Evolutionary conservation across 2,888 invertebrate species (phyloP).

Genomic region (Osmoderma eremita): DNA sequence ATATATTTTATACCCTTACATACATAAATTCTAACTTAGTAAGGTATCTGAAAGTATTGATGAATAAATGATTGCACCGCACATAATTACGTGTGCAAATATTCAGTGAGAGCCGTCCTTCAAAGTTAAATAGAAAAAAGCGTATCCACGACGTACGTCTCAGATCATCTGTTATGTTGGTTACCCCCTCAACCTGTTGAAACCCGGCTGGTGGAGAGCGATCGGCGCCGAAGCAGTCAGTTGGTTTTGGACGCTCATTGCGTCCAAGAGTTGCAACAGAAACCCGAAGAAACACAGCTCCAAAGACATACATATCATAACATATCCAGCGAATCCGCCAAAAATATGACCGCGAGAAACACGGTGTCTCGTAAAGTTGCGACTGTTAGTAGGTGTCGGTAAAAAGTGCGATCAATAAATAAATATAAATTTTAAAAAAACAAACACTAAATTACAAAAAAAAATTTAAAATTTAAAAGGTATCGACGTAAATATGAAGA

Average conservation of each 20-base stretch:
- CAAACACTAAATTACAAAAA: not conserved
- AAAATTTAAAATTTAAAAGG: not conserved
- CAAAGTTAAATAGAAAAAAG: slow-evolving; percentile 12
- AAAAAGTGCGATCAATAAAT: not conserved
- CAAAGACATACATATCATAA: slow-evolving; percentile 33
- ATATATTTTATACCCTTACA: too few relatives aligned
- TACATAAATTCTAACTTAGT: too few relatives aligned
- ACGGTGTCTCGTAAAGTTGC: slow-evolving; percentile 1
- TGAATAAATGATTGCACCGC: too few relatives aligned
- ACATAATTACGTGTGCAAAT: too few relatives aligned
- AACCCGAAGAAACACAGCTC: slow-evolving; percentile 14
- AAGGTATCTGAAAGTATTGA: too few relatives aligned
- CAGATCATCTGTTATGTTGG: slow-evolving; percentile 27
- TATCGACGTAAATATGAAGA: slow-evolving; percentile 43
- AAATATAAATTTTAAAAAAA: not conserved
- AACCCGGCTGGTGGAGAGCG: slow-evolving; percentile 52
- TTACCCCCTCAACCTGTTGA: slow-evolving; percentile 60
- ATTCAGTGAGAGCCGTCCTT: not conserved
- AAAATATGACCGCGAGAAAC: slow-evolving; percentile 18
- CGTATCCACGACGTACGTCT: slow-evolving; percentile 17
- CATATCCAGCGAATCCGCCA: slow-evolving; percentile 26
- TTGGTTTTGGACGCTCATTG: slow-evolving; percentile 51
- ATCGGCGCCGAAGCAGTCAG: slow-evolving; percentile 51
- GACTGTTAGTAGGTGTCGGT: not conserved
- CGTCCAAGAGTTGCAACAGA: slow-evolving; percentile 39